Base-by-base conservation (phyloP, 2,113 vertebrate species). In the Hippocampus barbouri region DNA sequence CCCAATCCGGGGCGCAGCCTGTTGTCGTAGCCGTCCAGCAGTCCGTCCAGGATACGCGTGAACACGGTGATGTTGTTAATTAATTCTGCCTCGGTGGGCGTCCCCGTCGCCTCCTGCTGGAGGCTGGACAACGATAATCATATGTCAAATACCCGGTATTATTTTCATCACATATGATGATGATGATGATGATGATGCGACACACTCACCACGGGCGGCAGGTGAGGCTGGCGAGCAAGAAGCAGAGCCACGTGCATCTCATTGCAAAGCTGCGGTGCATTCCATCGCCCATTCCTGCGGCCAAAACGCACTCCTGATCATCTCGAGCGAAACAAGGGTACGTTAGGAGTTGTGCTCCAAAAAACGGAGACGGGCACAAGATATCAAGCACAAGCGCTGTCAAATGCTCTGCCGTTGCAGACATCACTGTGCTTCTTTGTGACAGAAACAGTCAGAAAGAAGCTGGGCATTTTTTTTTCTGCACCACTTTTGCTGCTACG, bases 61-160 rank as follows among this genome's bases (percentile, higher is more conserved):
- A 98, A 99, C 81, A 99, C 93, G 0, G 96, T 98, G 80, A 98
- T 98, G 86, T 99, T 98, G 90, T 98, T 93, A 83, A 96, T 96
- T 70, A 94, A 43, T 54, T 95, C 94, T 21, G 90, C 77, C 76
- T 95, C 93, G 78, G 94, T 96, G 10, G 91, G 93, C 7, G 93
- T 86, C 70, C 92, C 89, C 8, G 94, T 92, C 41, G 94, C 92
- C 5, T 93, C 94, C 86, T 98, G 97, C 0, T 92, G 94, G 78
- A 94, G 90, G 87, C 97, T 98, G 86, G 88, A 4, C 70, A 1
- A 57, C 2, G 41, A 62, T 20, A 45, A 43, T 5, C 34, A 38
- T 38, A 41, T 2, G 47, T 51, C 47, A 63, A 2, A 41, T 12
- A 11, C 16, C 6, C 4, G 2, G 16, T 15, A 30, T 30, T 11